Base-by-base conservation (phyloP, 2,888 invertebrate species). In the Eupithecia subumbrata region DNA sequence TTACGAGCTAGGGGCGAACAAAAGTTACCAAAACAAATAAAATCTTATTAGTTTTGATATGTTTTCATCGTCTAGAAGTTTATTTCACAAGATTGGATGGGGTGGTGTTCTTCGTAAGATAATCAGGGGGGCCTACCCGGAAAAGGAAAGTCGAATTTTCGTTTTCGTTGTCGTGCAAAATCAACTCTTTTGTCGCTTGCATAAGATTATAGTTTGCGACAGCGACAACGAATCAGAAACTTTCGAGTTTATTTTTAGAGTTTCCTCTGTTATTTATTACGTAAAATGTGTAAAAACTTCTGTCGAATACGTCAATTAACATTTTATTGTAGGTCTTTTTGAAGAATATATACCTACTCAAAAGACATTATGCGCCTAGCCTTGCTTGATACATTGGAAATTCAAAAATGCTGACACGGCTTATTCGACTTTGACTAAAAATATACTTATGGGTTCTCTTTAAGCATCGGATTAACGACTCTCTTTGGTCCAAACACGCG, bases 11-110 rank as follows among this genome's bases (percentile, higher is more conserved):
- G 66, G 60, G 60, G 60, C 12, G 25, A 60, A 56, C 22, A 52
- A 52, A 18, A 56, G 9, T 56, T 14, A 60, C 60, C 25, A 25
- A 60, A 60, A 60, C 60, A 60, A 60, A 40, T 40, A 37, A 67
- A 67, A n/a, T 40, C n/a, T 67, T 67, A 40, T 67, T 40, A 30
- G 66, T 67, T 67, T 66, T 67, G 40, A n/a, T 37, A 34, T 67
- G 40, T 40, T 12, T 37, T 37, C 37, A n/a, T 37, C n/a, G 40
- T 22, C n/a, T 67, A 22, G 11, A 40, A n/a, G 18, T n/a, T 67
- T 67, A 67, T 37, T 60, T 60, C 22, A 56, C 22, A 11, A 56
- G 56, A 22, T 22, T 56, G n/a, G 56, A 56, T 52, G 11, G 7
- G 56, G 9, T n/a, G 52, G 52, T 18, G 52, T n/a, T 56, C 22